These are phyloP conservation scores for Dynastes grantii DNA, from an alignment of 2,888 invertebrate species.

Conservation along the genomic window DNA sequence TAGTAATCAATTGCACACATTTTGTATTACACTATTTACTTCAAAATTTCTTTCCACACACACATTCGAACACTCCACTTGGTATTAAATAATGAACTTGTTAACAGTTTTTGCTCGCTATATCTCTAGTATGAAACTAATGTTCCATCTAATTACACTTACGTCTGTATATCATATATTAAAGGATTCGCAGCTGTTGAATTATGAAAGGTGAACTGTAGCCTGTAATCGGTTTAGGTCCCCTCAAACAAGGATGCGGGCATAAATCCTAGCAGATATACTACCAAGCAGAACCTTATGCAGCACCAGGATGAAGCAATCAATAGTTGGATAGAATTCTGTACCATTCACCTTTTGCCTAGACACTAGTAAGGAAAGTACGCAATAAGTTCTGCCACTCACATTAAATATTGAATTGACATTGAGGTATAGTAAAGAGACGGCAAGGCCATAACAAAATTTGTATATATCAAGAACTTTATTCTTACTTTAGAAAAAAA, in stretches of 20 bases:
- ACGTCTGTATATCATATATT: slow-evolving; percentile 11
- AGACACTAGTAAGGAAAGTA: background rate
- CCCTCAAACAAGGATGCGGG: slow-evolving; percentile 40
- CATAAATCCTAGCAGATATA: slow-evolving; percentile 36
- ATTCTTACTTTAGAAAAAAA: too few species aligned
- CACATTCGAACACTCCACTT: too few species aligned
- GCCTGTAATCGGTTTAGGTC: slow-evolving; percentile 36
- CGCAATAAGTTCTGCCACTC: background rate
- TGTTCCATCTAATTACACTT: slow-evolving; percentile 18
- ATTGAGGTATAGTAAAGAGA: too few species aligned
- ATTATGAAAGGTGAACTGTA: slow-evolving; percentile 40
- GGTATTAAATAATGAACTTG: too few species aligned
- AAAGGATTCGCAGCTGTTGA: slow-evolving; percentile 26
- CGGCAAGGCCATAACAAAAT: too few species aligned
- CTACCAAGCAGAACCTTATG: slow-evolving; percentile 17
- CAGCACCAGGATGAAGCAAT: slow-evolving; percentile 14
- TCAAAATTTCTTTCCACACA: too few species aligned
- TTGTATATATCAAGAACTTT: too few species aligned
- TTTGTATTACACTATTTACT: too few species aligned
- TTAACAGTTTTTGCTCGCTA: too few species aligned
- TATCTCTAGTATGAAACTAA: background rate
- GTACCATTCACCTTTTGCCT: background rate
- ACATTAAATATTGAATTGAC: slow-evolving; percentile 4
- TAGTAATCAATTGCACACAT: too few species aligned
- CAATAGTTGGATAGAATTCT: slow-evolving; percentile 21